Evolutionary conservation across 1,140 invertebrate species (phyloP).

Genomic region (Ceratitis capitata): DNA sequence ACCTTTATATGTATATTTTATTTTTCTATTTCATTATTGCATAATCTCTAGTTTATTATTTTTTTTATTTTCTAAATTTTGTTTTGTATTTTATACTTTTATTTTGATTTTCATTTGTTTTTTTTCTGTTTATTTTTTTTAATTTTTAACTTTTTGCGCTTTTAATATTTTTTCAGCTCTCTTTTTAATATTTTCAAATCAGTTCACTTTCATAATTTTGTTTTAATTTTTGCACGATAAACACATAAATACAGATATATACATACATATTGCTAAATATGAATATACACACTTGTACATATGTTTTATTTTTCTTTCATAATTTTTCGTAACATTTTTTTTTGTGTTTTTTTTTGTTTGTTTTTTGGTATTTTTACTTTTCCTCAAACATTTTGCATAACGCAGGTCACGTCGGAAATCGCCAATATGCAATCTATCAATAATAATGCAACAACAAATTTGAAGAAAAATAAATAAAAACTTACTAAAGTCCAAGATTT

Average conservation of each 20-base stretch:
- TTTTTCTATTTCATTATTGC: too few relatives aligned
- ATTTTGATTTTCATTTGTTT: background rate
- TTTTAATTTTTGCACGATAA: background rate
- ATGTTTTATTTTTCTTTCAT: background rate
- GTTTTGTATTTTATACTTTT: background rate
- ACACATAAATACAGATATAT: too few relatives aligned
- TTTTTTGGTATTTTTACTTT: constrained; percentile 49
- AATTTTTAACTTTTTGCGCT: background rate
- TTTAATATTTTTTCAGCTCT: background rate
- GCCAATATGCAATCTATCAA: constrained; percentile 64
- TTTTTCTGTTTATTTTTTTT: background rate
- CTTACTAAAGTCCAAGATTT: background rate
- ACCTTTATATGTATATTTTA: too few relatives aligned
- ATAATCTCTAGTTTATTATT: too few relatives aligned
- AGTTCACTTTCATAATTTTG: background rate
- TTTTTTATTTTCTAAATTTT: background rate
- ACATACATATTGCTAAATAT: too few relatives aligned
- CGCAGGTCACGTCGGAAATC: constrained; percentile 64
- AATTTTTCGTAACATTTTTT: background rate
- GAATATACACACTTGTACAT: background rate
- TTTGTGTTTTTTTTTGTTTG: too few relatives aligned
- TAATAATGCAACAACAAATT: constrained; percentile 45
- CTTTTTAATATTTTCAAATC: background rate
- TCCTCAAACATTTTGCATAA: constrained; percentile 62
- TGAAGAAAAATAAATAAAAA: too few relatives aligned